Base-by-base conservation (phyloP, 2,797 vertebrate genomes). In the Acanthurus leucopareius region DNA sequence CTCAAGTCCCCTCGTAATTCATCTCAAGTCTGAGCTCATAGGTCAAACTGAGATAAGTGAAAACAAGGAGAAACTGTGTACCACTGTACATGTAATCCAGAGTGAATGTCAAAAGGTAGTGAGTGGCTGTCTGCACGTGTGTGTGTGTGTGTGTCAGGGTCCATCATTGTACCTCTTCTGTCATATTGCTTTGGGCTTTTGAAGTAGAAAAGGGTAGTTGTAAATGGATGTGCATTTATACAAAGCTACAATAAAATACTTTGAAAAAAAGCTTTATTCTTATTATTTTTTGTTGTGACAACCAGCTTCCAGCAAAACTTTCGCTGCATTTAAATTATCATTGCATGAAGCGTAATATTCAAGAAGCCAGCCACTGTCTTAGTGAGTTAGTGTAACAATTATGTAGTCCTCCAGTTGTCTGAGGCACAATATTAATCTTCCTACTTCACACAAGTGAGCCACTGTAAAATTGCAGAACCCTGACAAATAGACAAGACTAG, bases 81-180 rank as follows among this genome's bases (percentile, higher is more conserved):
- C 44, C 40, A 5, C 11, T 22, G 17, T 47, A 48, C 13, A 25
- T 47, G 5, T 19, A 42, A 40, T 73, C 63, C 60, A 42, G n/a
- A 70, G 35, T 63, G 57, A 85, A 82, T 69, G 75, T 82, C 77
- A 82, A 79, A 66, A 63, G 73, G 32, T 15, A 70, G 52, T 56
- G 42, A 38, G 49, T 32, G 35, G n/a, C 51, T 66, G n/a, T 59
- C 14, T 32, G 5, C 52, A 11, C 42, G 38, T 52, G 14, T 51
- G 22, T 59, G 52, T 44, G 52, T 44, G 61, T 38, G 11, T 58
- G 32, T 22, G 57, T 35, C 20, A 19, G 25, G 49, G 25, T 16
- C 9, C 17, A 10, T 25, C 4, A 22, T 45, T 70, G n/a, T 51
- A 17, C 56, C 49, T 19, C 42, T 45, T 40, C 22, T 51, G 16